Evolutionary conservation across 2,888 invertebrate species (phyloP).

Genomic region (Hirudinaria manillensis): DNA sequence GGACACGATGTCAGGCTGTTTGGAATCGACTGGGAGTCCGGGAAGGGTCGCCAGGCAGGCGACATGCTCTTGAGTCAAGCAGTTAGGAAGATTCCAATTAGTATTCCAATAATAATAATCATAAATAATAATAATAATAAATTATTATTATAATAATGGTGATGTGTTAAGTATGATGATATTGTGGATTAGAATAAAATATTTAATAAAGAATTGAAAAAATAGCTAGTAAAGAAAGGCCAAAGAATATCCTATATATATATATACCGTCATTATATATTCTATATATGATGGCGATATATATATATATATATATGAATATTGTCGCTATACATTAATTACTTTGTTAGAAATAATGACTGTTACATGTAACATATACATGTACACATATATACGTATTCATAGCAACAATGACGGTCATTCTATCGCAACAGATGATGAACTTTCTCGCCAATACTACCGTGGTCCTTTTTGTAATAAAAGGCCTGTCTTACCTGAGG

Average conservation of each 20-base stretch:
- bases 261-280: not conserved
- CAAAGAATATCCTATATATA: not conserved
- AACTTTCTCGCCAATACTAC: constrained; percentile 14
- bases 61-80: constrained; percentile 6
- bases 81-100: not conserved
- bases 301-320: not conserved
- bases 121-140: not conserved
- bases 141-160: no score
- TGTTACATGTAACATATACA: not conserved
- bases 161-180: no score
- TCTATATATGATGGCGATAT: no score
- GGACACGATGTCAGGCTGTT: not conserved
- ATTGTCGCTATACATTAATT: not conserved
- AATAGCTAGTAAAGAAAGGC: not conserved
- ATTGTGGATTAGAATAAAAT: no score
- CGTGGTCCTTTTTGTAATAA: constrained; percentile 4
- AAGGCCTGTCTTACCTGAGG: constrained; percentile 21
- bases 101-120: not conserved
- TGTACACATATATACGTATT: not conserved
- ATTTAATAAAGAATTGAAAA: no score
- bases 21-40: not conserved
- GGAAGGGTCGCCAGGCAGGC: not conserved
- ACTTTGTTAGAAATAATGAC: not conserved
- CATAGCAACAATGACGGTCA: not conserved
- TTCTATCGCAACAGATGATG: constrained; percentile 10